Evolutionary conservation across 2,888 invertebrate species (phyloP).

Genomic region (Machimus atricapillus): DNA sequence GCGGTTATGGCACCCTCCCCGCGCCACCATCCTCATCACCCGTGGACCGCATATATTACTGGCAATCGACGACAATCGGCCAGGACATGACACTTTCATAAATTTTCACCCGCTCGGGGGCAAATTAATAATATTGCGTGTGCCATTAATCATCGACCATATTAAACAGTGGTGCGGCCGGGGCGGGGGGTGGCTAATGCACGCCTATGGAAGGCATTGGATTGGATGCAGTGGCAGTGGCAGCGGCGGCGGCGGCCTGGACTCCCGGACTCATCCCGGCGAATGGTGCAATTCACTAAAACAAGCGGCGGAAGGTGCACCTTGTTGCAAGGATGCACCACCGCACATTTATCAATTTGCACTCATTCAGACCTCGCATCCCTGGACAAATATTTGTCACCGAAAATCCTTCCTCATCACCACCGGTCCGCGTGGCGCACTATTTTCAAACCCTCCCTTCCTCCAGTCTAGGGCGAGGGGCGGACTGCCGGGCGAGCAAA

Average conservation of each 20-base stretch:
- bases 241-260: too few relatives aligned
- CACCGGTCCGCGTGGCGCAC: background rate
- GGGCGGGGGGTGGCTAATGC: background rate
- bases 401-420: constrained; percentile 33
- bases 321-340: constrained; percentile 22
- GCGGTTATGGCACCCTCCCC: background rate
- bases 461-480: background rate
- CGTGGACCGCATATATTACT: background rate
- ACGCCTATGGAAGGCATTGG: background rate
- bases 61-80: constrained; percentile 4
- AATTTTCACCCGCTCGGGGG: constrained; percentile 39
- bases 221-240: background rate
- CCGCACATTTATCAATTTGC: constrained; percentile 30
- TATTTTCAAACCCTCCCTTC: background rate
- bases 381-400: constrained; percentile 37
- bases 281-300: constrained; percentile 8
- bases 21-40: background rate
- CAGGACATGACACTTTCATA: constrained; percentile 41
- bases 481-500: constrained; percentile 26
- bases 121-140: constrained; percentile 44
- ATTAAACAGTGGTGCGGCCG: constrained; percentile 13
- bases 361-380: constrained; percentile 18
- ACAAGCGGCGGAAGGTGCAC: constrained; percentile 1
- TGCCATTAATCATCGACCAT: constrained; percentile 43
- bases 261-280: background rate